Evolutionary conservation across 2,797 vertebrate species (phyloP).

Genomic region (Sebastes trivittatus): DNA sequence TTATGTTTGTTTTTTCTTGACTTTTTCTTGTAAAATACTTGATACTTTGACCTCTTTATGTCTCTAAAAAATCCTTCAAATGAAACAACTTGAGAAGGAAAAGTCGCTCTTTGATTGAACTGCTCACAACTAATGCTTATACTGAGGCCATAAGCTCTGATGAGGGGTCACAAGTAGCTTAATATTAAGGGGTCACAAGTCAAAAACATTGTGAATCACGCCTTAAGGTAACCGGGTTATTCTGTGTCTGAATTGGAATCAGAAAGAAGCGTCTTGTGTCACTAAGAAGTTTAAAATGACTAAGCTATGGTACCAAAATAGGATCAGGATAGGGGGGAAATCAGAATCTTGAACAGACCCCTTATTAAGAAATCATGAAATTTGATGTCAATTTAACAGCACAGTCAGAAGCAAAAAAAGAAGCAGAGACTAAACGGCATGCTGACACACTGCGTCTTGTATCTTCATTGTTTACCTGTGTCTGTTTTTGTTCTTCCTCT

Average conservation of each 20-base stretch:
- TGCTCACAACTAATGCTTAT: neutral
- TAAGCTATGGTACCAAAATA: neutral
- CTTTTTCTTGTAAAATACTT: no score
- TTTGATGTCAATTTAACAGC: neutral
- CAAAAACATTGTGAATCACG: neutral
- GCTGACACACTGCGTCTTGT: neutral
- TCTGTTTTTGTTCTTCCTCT: constrained; percentile 98
- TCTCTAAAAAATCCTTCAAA: neutral
- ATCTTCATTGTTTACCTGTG: constrained; percentile 87
- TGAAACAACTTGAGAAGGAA: neutral
- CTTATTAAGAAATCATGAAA: neutral
- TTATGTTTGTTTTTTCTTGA: neutral
- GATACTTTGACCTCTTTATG: neutral
- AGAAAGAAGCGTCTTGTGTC: neutral
- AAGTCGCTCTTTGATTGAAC: neutral
- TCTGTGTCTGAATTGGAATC: neutral
- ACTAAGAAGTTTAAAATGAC: neutral
- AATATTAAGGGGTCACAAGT: neutral
- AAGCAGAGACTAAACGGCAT: neutral
- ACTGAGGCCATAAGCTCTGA: neutral
- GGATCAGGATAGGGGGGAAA: neutral
- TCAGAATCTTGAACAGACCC: neutral
- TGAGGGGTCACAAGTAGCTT: neutral
- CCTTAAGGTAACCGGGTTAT: neutral
- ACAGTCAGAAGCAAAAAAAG: neutral